Base-by-base conservation (phyloP, 2,797 vertebrate genomes). In the Distichodus sexfasciatus region DNA sequence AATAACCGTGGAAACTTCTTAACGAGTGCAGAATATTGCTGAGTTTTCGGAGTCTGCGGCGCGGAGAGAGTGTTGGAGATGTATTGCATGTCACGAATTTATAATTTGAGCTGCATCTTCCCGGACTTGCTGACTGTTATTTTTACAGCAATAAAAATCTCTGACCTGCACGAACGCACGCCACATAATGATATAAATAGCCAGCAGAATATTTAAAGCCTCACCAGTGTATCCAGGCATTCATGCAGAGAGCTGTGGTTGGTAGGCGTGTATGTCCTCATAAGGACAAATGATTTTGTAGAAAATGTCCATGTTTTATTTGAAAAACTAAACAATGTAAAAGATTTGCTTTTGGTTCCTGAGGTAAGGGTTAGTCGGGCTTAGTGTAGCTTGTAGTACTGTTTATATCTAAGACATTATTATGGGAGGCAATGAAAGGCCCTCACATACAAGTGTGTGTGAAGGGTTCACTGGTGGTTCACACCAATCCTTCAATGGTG, bases 131-230 rank as follows among this genome's bases (percentile, higher is more conserved):
- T 63, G 72, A 75, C 57, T 72, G 65, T 28, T 29, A 35, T 47
- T 54, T 61, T 66, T 57, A 17, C 53, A 65, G 63, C 48, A 66
- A 67, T 60, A 46, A 66, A 75, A 69, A 72, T 65, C 69, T 78
- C 41, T n/a, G n/a, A 72, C 64, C 51, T 68, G 31, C 59, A 50
- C 68, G 47, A 75, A 71, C 24, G 63, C 62, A 57, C 66, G 38
- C 53, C 44, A 75, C 55, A 44, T 65, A 66, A 61, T 65, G 40
- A 48, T 33, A 77, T 71, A 71, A 64, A n/a, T n/a, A n/a, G n/a
- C n/a, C 40, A 75, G 60, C 59, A 21, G 46, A 62, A 55, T 21
- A 8, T n/a, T n/a, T n/a, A n/a, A n/a, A n/a, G n/a, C n/a, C n/a
- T n/a, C n/a, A n/a, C n/a, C n/a, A n/a, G n/a, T n/a, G n/a, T n/a